Percentiles rank a stretch among this genome's conserved stretches.
phyloP scores from a whole-genome alignment of 2,797 vertebrate genomes.

The Huso huso region DNA sequence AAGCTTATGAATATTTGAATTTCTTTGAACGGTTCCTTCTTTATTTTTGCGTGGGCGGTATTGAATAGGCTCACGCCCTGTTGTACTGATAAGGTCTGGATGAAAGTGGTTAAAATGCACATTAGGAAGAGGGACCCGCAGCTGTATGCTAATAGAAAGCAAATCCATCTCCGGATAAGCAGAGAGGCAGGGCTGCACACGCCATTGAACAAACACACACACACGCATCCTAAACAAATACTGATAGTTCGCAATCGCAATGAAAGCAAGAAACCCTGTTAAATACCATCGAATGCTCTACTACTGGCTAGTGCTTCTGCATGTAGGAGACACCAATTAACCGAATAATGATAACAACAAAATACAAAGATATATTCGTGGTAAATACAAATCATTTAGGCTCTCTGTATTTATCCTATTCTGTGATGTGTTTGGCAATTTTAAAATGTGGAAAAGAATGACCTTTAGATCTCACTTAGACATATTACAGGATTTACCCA shows the following conservation, averaged over 20 bases:
- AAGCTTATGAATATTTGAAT: no score
- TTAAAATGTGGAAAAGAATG: no score
- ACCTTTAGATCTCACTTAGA: no score
- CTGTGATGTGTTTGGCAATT: no score
- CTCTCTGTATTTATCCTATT: neutral
- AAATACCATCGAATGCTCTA: conserved; percentile 7
- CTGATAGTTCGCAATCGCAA: conserved; percentile 30
- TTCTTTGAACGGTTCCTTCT: neutral
- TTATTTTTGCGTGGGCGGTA: conserved; percentile 9
- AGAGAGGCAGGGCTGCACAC: conserved; percentile 64
- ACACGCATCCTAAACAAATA: conserved; percentile 42
- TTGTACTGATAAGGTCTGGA: conserved; percentile 19
- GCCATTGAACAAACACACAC: conserved; percentile 79
- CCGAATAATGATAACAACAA: no score
- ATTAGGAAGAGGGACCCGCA: conserved; percentile 47
- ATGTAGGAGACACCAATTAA: no score
- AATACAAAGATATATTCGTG: no score
- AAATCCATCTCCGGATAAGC: conserved; percentile 52
- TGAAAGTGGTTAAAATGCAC: conserved; percentile 37
- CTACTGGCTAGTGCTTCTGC: no score
- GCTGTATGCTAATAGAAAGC: conserved; percentile 87
- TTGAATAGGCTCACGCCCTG: conserved; percentile 7
- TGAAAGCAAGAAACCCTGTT: conserved; percentile 14
- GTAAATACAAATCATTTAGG: neutral
- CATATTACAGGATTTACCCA: no score